These are phyloP conservation scores for Tupaia chinensis DNA, from an alignment of 2,113 vertebrate species.

Conservation along the genomic window DNA sequence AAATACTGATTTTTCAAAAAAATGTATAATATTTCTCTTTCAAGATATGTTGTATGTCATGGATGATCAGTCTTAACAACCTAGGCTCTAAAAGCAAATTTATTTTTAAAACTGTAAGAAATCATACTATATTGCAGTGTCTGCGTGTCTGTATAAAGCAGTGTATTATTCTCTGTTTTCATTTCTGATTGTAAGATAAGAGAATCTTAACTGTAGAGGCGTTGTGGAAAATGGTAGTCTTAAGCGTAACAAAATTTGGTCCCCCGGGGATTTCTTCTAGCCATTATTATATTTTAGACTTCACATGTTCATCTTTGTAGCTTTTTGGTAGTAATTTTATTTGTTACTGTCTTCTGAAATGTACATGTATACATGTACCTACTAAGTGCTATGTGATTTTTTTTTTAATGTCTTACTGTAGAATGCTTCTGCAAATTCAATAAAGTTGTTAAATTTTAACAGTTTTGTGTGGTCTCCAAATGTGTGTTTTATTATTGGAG, in stretches of 20 bases:
- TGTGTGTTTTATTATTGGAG: conserved; percentile 80
- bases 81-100: conserved; percentile 61
- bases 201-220: conserved; percentile 47
- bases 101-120: conserved; percentile 50
- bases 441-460: conserved; percentile 82
- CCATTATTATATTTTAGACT: conserved; percentile 49
- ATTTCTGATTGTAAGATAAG: conserved; percentile 73
- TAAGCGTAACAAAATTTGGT: conserved; percentile 47
- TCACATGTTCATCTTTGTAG: conserved; percentile 55
- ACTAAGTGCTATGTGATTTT: conserved; percentile 75
- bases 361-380: conserved; percentile 82
- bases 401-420: conserved; percentile 76
- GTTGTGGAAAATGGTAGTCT: conserved; percentile 51
- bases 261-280: not conserved
- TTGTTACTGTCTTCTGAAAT: conserved; percentile 73
- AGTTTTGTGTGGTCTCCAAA: conserved; percentile 81
- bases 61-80: not conserved
- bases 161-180: conserved; percentile 61
- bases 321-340: conserved; percentile 64
- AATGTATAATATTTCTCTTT: not conserved
- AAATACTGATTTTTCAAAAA: not conserved
- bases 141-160: conserved; percentile 65
- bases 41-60: conserved; percentile 46
- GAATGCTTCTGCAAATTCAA: conserved; percentile 82
- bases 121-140: conserved; percentile 42